These are phyloP conservation scores for Turdus rufiventris DNA, from an alignment of 2,113 vertebrate species.

Conservation along the genomic window DNA sequence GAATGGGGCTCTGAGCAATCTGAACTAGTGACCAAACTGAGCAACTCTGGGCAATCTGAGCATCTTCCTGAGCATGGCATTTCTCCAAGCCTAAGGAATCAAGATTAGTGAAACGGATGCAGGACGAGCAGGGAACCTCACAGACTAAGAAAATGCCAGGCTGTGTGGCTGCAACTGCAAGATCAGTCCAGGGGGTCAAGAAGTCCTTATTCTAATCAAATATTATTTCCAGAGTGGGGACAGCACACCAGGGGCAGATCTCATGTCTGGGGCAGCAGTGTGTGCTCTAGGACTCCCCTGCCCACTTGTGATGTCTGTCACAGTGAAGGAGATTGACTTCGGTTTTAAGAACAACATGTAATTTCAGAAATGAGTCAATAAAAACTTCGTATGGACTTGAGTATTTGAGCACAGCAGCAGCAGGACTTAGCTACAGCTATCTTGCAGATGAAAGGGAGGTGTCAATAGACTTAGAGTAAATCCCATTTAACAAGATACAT, in stretches of 20 bases:
- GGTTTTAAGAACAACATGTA: not conserved
- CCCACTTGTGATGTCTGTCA: not conserved
- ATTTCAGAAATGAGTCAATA: not conserved
- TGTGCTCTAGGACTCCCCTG: not conserved
- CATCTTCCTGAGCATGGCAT: not conserved
- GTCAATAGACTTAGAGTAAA: slow-evolving; percentile 16
- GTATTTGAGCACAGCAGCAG: not conserved
- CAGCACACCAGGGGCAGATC: accelerated
- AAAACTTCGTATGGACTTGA: not conserved
- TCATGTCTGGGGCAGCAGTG: not conserved
- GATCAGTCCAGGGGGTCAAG: not conserved
- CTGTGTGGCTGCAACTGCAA: not conserved
- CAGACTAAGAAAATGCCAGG: not conserved
- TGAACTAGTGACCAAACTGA: not conserved
- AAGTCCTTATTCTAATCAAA: not conserved
- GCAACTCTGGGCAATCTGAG: not conserved
- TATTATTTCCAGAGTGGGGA: not conserved
- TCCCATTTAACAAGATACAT: not conserved
- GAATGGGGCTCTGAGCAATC: not conserved
- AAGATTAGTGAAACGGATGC: not conserved
- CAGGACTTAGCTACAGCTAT: not conserved
- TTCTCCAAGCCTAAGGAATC: not conserved
- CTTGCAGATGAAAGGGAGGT: not conserved
- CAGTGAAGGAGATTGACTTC: not conserved
- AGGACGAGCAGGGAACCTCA: accelerated